A percentile compares a stretch with the other conserved stretches of the same genome.
These are phyloP conservation scores for Dallia pectoralis DNA, from an alignment of 2,797 vertebrate genomes.

Conservation along the genomic window DNA sequence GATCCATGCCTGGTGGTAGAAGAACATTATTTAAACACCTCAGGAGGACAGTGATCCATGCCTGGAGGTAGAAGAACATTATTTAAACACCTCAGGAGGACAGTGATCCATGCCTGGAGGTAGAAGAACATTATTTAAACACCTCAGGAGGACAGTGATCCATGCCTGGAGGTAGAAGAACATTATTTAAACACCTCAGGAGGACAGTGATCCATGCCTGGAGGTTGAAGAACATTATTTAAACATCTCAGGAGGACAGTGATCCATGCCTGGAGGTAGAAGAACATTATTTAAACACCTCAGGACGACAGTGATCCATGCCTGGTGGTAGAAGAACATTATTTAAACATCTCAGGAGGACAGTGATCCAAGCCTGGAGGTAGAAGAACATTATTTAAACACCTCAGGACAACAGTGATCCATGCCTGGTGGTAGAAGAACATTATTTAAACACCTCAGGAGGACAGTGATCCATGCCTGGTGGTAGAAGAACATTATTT, in stretches of 20 bases:
- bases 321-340: constrained; percentile 67
- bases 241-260: constrained; percentile 94
- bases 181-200: constrained; percentile 88
- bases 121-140: constrained; percentile 71
- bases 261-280: constrained; percentile 87
- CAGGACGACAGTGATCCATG: constrained; percentile 94
- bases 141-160: constrained; percentile 97
- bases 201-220: constrained; percentile 96
- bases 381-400: constrained; percentile 71
- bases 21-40: constrained; percentile 82
- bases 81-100: constrained; percentile 92
- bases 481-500: constrained; percentile 56
- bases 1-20: constrained; percentile 87
- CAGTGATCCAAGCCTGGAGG: constrained; percentile 93
- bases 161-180: constrained; percentile 77
- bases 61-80: constrained; percentile 67
- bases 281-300: constrained; percentile 82
- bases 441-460: constrained; percentile 88
- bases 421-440: constrained; percentile 77
- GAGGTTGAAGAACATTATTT: constrained; percentile 57
- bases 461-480: constrained; percentile 96
- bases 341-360: constrained; percentile 92
- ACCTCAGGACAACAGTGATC: constrained; percentile 97
- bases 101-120: constrained; percentile 93
- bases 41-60: constrained; percentile 94